Conservation (phyloP, 1,140 invertebrate species). For the Pseudomyrmex sp. region DNA sequence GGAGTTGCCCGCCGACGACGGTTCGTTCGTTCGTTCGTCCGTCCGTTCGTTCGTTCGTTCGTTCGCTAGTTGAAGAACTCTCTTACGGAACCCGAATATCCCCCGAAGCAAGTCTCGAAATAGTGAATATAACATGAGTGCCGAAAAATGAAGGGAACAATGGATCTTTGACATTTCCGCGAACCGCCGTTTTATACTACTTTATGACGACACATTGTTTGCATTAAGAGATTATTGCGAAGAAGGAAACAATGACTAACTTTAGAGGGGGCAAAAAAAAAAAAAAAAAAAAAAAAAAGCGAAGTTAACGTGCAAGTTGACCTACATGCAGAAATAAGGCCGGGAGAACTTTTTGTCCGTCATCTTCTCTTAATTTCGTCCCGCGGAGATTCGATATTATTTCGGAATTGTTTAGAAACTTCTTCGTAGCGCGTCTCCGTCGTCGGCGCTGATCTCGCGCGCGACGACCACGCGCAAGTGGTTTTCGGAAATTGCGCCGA, state of each 20-base stretch:
- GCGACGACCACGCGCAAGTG: too few relatives aligned
- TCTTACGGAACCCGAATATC: conserved; percentile 16
- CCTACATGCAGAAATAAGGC: neutral
- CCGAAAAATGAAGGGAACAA: conserved; percentile 5
- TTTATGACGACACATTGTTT: conserved; percentile 24
- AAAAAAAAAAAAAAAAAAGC: conserved; percentile 6
- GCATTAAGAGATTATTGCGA: neutral
- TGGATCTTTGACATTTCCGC: neutral
- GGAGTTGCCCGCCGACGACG: too few relatives aligned
- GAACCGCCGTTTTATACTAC: neutral
- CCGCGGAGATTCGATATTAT: neutral
- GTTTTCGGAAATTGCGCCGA: too few relatives aligned
- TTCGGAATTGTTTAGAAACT: neutral
- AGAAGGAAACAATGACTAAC: conserved; percentile 10
- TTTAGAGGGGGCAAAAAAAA: neutral
- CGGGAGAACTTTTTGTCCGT: conserved; percentile 5
- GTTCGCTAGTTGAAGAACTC: conserved; percentile 7
- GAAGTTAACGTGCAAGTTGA: conserved; percentile 5
- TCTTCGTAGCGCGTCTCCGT: too few relatives aligned
- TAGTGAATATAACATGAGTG: conserved; percentile 12
- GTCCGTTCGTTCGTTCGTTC: neutral
- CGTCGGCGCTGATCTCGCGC: too few relatives aligned
- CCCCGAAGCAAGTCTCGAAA: conserved; percentile 13
- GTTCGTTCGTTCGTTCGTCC: neutral
- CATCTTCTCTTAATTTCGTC: neutral